These are phyloP conservation scores for Turnix velox DNA, from an alignment of 2,113 vertebrate genomes.

Conservation along the genomic window DNA sequence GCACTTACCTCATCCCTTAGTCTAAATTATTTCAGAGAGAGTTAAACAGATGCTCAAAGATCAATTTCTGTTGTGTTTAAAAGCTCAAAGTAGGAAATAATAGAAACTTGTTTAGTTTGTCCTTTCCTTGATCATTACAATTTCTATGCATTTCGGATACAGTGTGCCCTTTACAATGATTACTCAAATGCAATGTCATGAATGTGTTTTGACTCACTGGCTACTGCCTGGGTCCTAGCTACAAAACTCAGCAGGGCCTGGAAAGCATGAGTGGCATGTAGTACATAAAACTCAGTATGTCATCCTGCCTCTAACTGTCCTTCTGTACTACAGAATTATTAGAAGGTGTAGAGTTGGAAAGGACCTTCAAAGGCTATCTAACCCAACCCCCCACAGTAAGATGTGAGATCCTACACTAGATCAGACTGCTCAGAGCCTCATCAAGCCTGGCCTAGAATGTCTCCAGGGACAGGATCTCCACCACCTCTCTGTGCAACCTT, in stretches of 20 bases:
- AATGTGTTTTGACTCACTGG: background rate
- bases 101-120: background rate
- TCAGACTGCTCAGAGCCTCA: no score
- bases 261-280: rapidly evolving
- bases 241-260: background rate
- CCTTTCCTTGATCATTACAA: background rate
- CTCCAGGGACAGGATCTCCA: no score
- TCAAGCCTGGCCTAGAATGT: no score
- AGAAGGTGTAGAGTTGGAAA: no score
- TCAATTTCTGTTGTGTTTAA: background rate
- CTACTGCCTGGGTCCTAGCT: background rate
- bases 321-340: no score
- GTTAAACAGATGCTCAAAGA: background rate
- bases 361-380: no score
- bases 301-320: background rate
- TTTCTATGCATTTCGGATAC: background rate
- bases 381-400: no score
- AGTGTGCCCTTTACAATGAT: background rate
- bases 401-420: no score
- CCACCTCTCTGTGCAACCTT: no score
- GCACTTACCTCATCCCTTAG: background rate
- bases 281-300: background rate
- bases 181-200: background rate
- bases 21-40: background rate
- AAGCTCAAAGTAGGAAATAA: background rate